phyloP scores from a whole-genome alignment of 30 jellyfish, hydroid and myxozoan species.

The Hydractinia echinata region DNA sequence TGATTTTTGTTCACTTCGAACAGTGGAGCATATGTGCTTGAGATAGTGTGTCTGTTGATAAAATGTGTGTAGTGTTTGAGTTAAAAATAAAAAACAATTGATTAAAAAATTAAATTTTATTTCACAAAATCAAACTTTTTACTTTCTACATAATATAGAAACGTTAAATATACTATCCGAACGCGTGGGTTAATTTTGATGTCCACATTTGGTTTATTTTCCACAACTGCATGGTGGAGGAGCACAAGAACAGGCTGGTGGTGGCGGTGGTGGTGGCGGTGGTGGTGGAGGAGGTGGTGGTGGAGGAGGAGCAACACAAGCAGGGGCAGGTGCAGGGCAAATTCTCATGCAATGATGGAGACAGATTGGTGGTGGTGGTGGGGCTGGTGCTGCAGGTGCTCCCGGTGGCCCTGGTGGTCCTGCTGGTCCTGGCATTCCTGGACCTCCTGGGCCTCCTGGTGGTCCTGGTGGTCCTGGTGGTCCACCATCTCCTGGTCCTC shows the following conservation, averaged over 20 bases:
- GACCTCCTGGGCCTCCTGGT: conserved; percentile 99
- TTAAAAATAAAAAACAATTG: too few relatives aligned
- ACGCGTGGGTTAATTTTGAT: not conserved
- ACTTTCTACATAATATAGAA: not conserved
- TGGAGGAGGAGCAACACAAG: conserved; percentile 92
- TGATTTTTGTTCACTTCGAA: too few relatives aligned
- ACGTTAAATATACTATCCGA: not conserved
- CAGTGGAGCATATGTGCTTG: too few relatives aligned
- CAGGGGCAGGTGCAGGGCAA: conserved; percentile 92
- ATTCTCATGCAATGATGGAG: conserved; percentile 85
- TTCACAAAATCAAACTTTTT: not conserved
- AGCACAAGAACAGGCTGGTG: conserved; percentile 74
- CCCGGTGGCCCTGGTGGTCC: conserved; percentile 99
- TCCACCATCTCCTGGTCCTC: conserved; percentile 98
- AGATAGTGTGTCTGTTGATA: too few relatives aligned
- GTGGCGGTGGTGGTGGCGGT: conserved; percentile 59
- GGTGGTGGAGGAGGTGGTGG: conserved; percentile 94
- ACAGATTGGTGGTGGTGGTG: conserved; percentile 99
- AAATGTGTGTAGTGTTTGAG: too few relatives aligned
- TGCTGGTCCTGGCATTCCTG: conserved; percentile 98
- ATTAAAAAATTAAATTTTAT: too few relatives aligned
- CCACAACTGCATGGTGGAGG: conserved; percentile 61
- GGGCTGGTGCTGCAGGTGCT: conserved; percentile 98
- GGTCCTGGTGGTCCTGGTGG: conserved; percentile 99
- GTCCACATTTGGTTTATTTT: conserved; percentile 19